phyloP scores from a whole-genome alignment of 2,113 vertebrate species.

The Tursiops truncatus region DNA sequence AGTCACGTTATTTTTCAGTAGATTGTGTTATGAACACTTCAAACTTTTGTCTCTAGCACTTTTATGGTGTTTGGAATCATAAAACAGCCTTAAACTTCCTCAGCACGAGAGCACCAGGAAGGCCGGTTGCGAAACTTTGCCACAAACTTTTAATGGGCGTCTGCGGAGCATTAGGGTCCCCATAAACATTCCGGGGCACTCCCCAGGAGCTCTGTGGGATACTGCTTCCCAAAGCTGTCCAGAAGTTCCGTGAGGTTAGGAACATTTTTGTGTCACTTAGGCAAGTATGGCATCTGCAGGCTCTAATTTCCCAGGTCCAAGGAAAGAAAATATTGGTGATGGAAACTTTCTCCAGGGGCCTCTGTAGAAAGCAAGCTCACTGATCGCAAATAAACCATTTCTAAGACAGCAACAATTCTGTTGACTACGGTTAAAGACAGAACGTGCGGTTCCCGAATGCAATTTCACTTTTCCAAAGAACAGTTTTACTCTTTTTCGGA shows the following conservation, averaged over 20 bases:
- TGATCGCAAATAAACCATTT: conserved; percentile 63
- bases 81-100: background rate
- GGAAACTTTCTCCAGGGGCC: conserved; percentile 40
- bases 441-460: conserved; percentile 36
- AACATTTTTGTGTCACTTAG: background rate
- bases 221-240: background rate
- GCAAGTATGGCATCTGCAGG: background rate
- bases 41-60: background rate
- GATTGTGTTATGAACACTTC: background rate
- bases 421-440: conserved; percentile 37
- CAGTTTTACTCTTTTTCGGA: conserved; percentile 41
- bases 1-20: background rate
- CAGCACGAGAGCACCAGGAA: background rate
- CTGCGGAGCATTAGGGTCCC: background rate
- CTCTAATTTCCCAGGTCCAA: conserved; percentile 25
- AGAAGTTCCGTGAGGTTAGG: background rate
- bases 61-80: background rate
- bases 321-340: background rate
- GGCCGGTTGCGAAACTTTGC: background rate
- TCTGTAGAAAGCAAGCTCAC: conserved; percentile 36
- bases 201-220: background rate
- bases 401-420: conserved; percentile 51
- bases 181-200: background rate
- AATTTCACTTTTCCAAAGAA: conserved; percentile 57
- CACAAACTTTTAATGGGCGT: background rate